Conservation (phyloP, 2,113 vertebrate genomes). For the Platysternon megacephalum region DNA sequence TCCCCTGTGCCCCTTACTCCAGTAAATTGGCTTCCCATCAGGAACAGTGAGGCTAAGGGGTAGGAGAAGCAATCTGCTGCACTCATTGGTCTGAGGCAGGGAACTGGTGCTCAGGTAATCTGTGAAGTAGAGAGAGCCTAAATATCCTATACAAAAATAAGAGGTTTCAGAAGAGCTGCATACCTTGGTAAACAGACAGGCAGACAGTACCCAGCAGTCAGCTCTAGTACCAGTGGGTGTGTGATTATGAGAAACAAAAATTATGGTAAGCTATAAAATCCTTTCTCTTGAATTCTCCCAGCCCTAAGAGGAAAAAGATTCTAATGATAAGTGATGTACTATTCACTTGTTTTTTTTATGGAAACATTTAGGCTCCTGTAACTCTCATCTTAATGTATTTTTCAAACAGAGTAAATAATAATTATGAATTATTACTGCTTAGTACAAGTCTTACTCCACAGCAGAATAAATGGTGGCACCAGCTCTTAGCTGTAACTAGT, state of each 20-base stretch:
- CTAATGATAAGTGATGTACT: background rate
- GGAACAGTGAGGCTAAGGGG: constrained; percentile 5
- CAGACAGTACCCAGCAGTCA: background rate
- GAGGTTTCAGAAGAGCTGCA: background rate
- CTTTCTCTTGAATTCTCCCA: background rate
- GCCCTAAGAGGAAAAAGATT: background rate
- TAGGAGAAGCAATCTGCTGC: background rate
- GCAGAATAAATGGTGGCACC: background rate
- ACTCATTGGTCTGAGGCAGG: background rate
- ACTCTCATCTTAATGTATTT: constrained; percentile 18
- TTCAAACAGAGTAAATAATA: constrained; percentile 16
- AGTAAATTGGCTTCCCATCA: background rate
- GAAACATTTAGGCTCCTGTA: constrained; percentile 12
- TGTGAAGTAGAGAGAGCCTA: background rate
- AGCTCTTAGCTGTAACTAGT: background rate
- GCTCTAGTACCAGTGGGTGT: background rate
- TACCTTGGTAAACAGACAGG: background rate
- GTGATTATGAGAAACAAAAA: background rate
- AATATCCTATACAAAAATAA: background rate
- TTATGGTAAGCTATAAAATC: background rate
- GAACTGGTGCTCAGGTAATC: background rate
- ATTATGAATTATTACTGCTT: background rate
- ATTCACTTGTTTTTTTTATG: background rate
- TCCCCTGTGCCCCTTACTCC: background rate
- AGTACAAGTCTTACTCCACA: background rate